Evolutionary conservation across 2,113 vertebrate species (phyloP).

Genomic region (Hystrix brachyura): DNA sequence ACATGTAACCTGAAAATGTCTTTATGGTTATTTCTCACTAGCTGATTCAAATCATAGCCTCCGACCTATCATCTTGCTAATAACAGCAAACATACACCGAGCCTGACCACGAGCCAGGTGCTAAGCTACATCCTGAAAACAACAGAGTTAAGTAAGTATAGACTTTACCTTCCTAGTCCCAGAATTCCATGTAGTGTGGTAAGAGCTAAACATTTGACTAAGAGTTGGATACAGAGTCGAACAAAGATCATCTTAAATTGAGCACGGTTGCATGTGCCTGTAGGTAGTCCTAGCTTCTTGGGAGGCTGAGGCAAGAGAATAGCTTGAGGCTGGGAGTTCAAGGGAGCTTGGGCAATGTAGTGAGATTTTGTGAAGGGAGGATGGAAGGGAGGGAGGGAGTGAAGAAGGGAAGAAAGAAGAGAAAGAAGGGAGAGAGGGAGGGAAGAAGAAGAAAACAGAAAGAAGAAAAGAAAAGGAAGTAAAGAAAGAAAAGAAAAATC

Average conservation of each 20-base stretch:
- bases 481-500: neutral
- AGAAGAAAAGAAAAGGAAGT: too few species aligned
- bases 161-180: neutral
- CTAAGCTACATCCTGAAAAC: constrained; percentile 24
- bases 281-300: neutral
- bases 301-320: neutral
- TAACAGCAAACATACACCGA: neutral
- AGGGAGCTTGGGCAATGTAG: neutral
- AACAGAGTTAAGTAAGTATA: neutral
- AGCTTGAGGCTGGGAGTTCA: neutral
- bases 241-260: neutral
- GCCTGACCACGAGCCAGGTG: neutral
- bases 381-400: neutral
- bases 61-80: neutral
- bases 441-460: too few species aligned
- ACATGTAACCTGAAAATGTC: neutral
- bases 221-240: neutral
- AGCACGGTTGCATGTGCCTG: too few species aligned
- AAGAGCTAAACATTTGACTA: constrained; percentile 22
- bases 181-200: neutral
- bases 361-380: neutral
- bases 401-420: neutral
- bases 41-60: neutral
- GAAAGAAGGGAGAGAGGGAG: too few species aligned
- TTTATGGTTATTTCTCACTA: neutral